Base-by-base conservation (phyloP, 2,888 invertebrate species). In the Tigriopus californicus region DNA sequence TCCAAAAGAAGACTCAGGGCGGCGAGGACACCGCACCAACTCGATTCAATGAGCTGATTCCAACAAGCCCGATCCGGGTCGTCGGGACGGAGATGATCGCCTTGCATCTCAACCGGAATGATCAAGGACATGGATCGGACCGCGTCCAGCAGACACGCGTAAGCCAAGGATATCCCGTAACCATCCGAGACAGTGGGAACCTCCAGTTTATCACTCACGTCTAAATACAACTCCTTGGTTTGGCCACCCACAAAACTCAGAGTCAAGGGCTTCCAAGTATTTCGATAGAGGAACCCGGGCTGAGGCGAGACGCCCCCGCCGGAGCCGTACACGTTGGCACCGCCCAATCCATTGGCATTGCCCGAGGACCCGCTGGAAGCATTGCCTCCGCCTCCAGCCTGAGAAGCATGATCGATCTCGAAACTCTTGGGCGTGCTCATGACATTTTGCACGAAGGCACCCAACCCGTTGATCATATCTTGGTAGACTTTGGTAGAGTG, bases 151-250 rank as follows among this genome's bases (percentile, higher is more conserved):
- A 97, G 76, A 69, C 91, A 89, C 4, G 89, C 86, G 72, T 92
- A 95, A 0, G 94, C 91, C 46, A 97, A 80, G 0, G 95, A 94
- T 62, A 98, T 85, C 4, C 94, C 92, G 73, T 97, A 98, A 1
- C 97, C 95, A 64, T 97, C 94, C n/a, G 89, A 88, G 64, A 97
- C 85, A 12, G 79, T 72, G 0, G 94, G 94, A 8, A 95, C 88
- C 67, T 98, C 97, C 18, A 84, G 79, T 70, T 94, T 90, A 68
- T 98, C 98, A 66, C 95, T 71, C 84, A 94, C 86, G 71, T 98
- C 98, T 70, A 97, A 77, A 68, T 89, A 90, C n/a, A 85, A 77
- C 58, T 90, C 80, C 74, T 90, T 89, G 8, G 89, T 79, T 66
- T 86, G 81, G 11, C 90, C 88, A 11, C 83, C 82, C 13, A 86